Percentiles rank a stretch among this genome's conserved stretches.
phyloP scores from a whole-genome alignment of 64 coral and sea anemone species.

The Pachyseris speciosa region DNA sequence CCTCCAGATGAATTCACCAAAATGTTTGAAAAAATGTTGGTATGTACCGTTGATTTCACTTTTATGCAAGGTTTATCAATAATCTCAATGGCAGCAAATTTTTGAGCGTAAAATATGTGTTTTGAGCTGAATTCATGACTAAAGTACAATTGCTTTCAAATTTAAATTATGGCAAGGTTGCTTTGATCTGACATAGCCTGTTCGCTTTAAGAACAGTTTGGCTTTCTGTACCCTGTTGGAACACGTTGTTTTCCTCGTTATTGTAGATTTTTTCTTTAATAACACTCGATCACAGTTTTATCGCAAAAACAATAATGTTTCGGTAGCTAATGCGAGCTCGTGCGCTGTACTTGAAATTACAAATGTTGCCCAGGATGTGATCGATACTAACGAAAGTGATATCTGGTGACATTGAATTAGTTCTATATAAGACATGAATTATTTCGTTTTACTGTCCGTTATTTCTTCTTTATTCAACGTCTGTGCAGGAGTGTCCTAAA shows the following conservation, averaged over 20 bases:
- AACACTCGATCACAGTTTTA: too few relatives aligned
- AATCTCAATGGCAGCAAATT: too few relatives aligned
- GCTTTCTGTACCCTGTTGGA: not conserved
- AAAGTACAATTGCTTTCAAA: not conserved
- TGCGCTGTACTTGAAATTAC: not conserved
- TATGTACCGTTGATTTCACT: slow-evolving; percentile 12
- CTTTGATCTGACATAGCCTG: not conserved
- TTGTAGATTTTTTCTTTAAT: too few relatives aligned
- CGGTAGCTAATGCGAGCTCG: too few relatives aligned
- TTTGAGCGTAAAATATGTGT: not conserved
- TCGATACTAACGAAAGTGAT: not conserved
- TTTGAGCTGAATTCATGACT: not conserved
- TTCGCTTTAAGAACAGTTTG: not conserved
- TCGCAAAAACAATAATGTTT: too few relatives aligned
- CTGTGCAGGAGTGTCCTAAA: not conserved
- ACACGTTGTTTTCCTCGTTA: not conserved
- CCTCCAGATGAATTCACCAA: slow-evolving; percentile 87
- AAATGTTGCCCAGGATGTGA: not conserved
- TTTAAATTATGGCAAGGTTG: not conserved
- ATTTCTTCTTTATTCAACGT: not conserved
- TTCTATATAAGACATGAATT: not conserved
- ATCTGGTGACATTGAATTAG: not conserved
- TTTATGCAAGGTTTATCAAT: not conserved
- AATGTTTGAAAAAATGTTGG: slow-evolving; percentile 97
- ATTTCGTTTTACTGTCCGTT: not conserved